These are phyloP conservation scores for Allygus modestus DNA, from an alignment of 2,888 invertebrate genomes.

Conservation along the genomic window DNA sequence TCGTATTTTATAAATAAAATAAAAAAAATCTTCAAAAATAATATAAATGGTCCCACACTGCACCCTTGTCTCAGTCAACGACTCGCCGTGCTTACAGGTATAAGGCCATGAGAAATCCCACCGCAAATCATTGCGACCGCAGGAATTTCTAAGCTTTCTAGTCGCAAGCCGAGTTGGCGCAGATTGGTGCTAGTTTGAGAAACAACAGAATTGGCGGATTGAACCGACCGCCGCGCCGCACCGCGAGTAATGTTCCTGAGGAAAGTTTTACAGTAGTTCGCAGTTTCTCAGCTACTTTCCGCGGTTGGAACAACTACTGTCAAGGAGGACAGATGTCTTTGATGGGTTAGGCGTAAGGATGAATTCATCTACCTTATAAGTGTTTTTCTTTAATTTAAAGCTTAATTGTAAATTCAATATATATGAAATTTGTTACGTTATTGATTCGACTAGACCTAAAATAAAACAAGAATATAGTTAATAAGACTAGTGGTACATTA, in stretches of 20 bases:
- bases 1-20: too few relatives aligned
- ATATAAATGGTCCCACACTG: not conserved
- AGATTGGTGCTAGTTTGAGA: constrained; percentile 29
- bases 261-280: not conserved
- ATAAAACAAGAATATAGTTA: too few relatives aligned
- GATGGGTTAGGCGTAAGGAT: too few relatives aligned
- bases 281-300: constrained; percentile 18
- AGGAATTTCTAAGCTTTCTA: constrained; percentile 40
- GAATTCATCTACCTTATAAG: too few relatives aligned
- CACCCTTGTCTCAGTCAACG: not conserved
- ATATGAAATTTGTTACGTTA: too few relatives aligned
- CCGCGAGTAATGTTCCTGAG: not conserved
- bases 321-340: too few relatives aligned
- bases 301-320: not conserved
- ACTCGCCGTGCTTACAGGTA: not conserved
- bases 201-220: constrained; percentile 39
- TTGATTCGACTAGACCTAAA: too few relatives aligned
- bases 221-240: not conserved
- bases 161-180: not conserved
- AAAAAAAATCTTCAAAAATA: not conserved
- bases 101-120: not conserved
- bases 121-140: constrained; percentile 41
- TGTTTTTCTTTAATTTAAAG: too few relatives aligned
- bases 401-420: too few relatives aligned
- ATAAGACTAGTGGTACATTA: too few relatives aligned